These are phyloP conservation scores for Lemur catta DNA, from an alignment of 2,797 vertebrate genomes.

Conservation along the genomic window DNA sequence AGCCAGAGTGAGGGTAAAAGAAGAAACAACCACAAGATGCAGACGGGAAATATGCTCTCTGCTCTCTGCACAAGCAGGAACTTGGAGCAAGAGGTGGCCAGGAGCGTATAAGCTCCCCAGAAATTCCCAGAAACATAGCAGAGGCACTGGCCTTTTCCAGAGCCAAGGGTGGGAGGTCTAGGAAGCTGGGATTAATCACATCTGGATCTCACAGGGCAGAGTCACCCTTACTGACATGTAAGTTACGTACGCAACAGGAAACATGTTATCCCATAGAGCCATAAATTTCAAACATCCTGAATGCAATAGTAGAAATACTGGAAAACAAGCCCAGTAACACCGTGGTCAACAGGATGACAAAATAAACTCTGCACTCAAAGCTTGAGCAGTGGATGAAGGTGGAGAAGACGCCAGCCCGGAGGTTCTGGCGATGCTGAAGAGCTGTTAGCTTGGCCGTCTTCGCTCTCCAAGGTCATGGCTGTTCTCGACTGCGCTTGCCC, in stretches of 20 bases:
- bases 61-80: neutral
- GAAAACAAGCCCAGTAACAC: neutral
- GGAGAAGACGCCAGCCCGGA: neutral
- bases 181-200: neutral
- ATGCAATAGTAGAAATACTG: neutral
- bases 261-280: neutral
- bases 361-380: neutral
- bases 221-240: neutral
- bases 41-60: neutral
- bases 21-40: neutral
- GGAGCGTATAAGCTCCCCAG: neutral
- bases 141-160: neutral
- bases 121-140: neutral
- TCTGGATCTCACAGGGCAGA: neutral
- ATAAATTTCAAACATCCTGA: neutral
- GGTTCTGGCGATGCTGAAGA: neutral
- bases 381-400: neutral
- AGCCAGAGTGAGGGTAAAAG: neutral
- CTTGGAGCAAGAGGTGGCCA: neutral
- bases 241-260: neutral
- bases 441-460: neutral
- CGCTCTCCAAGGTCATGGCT: neutral
- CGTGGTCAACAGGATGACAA: neutral
- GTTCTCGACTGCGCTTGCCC: neutral
- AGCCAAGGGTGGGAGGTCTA: neutral